Base-by-base conservation (phyloP, 1,140 invertebrate species). In the Drosophila aff. region DNA sequence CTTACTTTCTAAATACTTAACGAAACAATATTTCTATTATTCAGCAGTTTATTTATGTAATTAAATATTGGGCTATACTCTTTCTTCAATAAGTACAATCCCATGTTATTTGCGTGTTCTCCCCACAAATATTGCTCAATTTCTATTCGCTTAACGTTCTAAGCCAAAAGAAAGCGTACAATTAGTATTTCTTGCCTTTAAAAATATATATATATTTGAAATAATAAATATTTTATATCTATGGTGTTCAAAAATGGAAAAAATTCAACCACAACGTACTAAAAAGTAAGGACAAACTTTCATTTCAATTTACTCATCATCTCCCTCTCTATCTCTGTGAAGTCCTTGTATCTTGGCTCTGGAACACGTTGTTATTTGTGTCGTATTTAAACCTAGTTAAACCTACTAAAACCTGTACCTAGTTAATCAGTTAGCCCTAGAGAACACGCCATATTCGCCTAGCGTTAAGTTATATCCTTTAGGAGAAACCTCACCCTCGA, bases 401-500 rank as follows among this genome's bases (percentile, higher is more conserved):
- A n/a, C 44, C 28, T 18, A 57, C 15, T 28, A 18, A 58, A 59
- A 36, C 52, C 67, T 21, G 36, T 49, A 49, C 1, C 13, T 21
- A 49, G 23, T 21, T 28, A 36, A 38, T 18, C 10, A 33, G 36
- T 40, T 52, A 69, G 28, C 15, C 10, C 21, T 50, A 68, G 43
- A 52, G 49, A 41, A 69, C 83, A 86, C 58, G 46, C 80, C 81
- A 82, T 76, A 74, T 53, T 72, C 72, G 62, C 44, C n/a, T 89
- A 89, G 72, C 58, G 31, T 33, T 91, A 90, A 85, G 79, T 23
- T 73, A 52, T 66, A 49, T 65, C 15, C 46, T 63, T 46, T 69
- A 79, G 76, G 59, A 47, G 40, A 69, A 67, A 50, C 49, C 50
- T 85, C 85, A 89, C 50, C 86, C 86, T 85, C 86, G 82, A 89